These are phyloP conservation scores for Pyrrhosoma nymphula DNA, from an alignment of 2,888 invertebrate genomes.

Conservation along the genomic window DNA sequence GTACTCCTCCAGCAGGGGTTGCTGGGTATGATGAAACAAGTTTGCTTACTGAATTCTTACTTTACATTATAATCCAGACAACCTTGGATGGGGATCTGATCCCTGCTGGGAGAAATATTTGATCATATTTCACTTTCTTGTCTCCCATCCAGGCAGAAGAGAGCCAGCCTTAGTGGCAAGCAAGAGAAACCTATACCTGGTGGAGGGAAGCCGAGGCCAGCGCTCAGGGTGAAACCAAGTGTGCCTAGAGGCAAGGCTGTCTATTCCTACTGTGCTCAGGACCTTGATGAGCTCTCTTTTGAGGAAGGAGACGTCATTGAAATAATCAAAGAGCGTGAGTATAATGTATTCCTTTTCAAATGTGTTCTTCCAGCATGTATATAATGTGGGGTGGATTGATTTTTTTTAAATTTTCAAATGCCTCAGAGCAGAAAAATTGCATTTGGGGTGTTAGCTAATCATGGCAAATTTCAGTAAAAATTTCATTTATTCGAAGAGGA, in stretches of 20 bases:
- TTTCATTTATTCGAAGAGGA: too few relatives aligned
- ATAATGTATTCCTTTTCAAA: neutral
- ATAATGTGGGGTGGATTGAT: too few relatives aligned
- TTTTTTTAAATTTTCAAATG: too few relatives aligned
- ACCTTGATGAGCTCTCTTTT: constrained; percentile 83
- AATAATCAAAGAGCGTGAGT: constrained; percentile 81
- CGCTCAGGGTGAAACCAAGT: constrained; percentile 77
- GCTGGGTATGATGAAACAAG: constrained; percentile 76
- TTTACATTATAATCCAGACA: too few relatives aligned
- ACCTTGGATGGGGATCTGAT: too few relatives aligned
- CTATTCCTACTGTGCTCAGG: constrained; percentile 84
- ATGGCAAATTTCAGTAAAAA: too few relatives aligned
- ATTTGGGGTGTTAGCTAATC: too few relatives aligned
- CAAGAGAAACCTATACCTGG: constrained; percentile 75
- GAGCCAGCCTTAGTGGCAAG: constrained; percentile 70
- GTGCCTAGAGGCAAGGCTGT: constrained; percentile 80
- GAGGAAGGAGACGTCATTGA: constrained; percentile 82
- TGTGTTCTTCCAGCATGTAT: too few relatives aligned
- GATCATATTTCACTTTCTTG: neutral
- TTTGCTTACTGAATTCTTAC: too few relatives aligned
- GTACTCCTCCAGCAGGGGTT: constrained; percentile 77
- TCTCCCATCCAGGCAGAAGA: constrained; percentile 72
- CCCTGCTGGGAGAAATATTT: neutral
- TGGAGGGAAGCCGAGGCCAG: constrained; percentile 77
- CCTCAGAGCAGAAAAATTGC: too few relatives aligned